Conservation (phyloP, 2,797 vertebrate species). For the Sebastes dallii region DNA sequence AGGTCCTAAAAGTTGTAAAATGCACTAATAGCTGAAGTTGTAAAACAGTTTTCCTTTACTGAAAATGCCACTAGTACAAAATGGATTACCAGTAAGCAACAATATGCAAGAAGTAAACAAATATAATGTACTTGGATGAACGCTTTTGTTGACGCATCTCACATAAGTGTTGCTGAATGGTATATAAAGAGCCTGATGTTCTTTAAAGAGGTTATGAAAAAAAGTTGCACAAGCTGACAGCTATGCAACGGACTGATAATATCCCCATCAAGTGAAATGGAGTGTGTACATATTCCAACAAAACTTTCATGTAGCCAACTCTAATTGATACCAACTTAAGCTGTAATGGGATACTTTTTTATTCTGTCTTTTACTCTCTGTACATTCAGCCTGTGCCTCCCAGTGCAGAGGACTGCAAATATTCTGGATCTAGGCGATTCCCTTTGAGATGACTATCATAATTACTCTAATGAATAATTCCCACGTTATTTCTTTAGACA, state of each 20-base stretch:
- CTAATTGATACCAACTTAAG: neutral
- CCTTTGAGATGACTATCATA: slow-evolving; percentile 51
- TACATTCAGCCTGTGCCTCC: neutral
- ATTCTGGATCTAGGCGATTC: slow-evolving; percentile 15
- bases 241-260: neutral
- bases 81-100: too few species aligned
- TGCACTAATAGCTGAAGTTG: neutral
- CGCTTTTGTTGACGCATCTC: neutral
- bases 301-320: neutral
- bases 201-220: neutral
- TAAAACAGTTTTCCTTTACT: neutral
- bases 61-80: neutral
- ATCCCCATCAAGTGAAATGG: neutral
- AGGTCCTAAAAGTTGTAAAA: too few species aligned
- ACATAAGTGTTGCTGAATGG: neutral
- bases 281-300: neutral
- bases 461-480: slow-evolving; percentile 67
- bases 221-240: neutral
- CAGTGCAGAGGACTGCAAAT: neutral
- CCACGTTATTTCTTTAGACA: slow-evolving; percentile 42
- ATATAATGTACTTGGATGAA: neutral
- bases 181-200: neutral
- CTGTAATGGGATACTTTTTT: neutral
- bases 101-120: neutral
- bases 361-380: neutral